Evolutionary conservation across 2,888 invertebrate species (phyloP).

Genomic region (Oxycera nigricornis): DNA sequence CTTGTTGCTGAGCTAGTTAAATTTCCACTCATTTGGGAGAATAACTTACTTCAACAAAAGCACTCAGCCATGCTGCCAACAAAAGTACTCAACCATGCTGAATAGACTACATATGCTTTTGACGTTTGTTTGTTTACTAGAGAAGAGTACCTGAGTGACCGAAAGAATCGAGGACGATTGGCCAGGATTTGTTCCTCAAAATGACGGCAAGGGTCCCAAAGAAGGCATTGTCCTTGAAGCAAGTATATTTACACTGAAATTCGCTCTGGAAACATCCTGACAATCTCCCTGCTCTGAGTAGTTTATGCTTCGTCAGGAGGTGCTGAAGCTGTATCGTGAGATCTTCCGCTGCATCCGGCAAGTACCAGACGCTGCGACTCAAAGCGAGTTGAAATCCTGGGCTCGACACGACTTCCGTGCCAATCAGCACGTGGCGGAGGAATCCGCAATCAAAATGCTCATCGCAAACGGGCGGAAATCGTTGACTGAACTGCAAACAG

Average conservation of each 20-base stretch:
- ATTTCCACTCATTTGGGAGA: too few species aligned
- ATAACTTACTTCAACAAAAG: too few species aligned
- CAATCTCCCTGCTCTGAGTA: neutral
- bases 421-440: constrained; percentile 75
- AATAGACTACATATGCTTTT: constrained; percentile 19
- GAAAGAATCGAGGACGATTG: neutral
- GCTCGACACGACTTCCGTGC: constrained; percentile 75
- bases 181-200: neutral
- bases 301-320: constrained; percentile 75
- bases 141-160: too few species aligned
- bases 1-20: too few species aligned
- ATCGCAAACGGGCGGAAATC: constrained; percentile 75
- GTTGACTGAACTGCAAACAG: constrained; percentile 71
- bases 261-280: constrained; percentile 16
- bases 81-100: too few species aligned
- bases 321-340: constrained; percentile 76
- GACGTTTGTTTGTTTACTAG: too few species aligned
- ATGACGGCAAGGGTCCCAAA: constrained; percentile 59
- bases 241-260: too few species aligned
- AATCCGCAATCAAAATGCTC: constrained; percentile 74
- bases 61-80: too few species aligned
- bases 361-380: constrained; percentile 71
- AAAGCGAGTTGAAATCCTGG: constrained; percentile 74
- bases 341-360: constrained; percentile 73
- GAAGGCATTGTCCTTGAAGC: constrained; percentile 66